Evolutionary conservation across 2,113 vertebrate species (phyloP).

Genomic region (Nycticorax nycticorax): DNA sequence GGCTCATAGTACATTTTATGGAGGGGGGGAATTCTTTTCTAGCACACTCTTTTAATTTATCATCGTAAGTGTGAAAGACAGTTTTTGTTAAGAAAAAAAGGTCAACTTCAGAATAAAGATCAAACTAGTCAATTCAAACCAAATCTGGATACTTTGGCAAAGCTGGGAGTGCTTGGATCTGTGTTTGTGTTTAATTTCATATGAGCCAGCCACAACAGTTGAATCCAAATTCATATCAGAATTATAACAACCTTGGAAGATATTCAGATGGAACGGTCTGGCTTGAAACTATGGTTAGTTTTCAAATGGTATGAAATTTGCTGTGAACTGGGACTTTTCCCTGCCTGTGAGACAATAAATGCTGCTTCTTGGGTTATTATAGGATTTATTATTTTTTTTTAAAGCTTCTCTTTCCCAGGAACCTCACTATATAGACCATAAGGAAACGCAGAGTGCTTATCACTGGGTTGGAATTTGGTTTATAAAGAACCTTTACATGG

Average conservation of each 20-base stretch:
- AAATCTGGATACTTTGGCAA: not conserved
- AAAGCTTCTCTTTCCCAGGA: not conserved
- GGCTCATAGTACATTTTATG: not conserved
- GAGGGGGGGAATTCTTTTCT: not conserved
- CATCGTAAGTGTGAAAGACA: not conserved
- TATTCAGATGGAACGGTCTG: not conserved
- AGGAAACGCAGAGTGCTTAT: not conserved
- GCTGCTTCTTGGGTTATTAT: not conserved
- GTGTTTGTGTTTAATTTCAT: not conserved
- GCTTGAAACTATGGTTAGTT: not conserved
- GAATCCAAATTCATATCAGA: constrained; percentile 19
- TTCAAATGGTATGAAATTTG: not conserved
- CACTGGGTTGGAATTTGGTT: not conserved
- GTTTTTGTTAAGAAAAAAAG: not conserved
- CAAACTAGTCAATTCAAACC: not conserved
- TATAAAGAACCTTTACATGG: not conserved
- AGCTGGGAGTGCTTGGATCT: not conserved
- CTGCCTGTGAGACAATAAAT: constrained; percentile 3
- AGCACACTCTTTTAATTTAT: not conserved
- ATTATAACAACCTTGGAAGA: not conserved
- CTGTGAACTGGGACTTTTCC: not conserved
- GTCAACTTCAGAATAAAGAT: not conserved
- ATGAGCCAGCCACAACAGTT: constrained; percentile 19
- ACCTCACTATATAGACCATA: not conserved
- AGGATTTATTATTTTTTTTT: not conserved